Evolutionary conservation across 1,140 invertebrate genomes (phyloP), one percentile per base, ranked within the genome.

Genomic region (Heliconius melpomene): DNA sequence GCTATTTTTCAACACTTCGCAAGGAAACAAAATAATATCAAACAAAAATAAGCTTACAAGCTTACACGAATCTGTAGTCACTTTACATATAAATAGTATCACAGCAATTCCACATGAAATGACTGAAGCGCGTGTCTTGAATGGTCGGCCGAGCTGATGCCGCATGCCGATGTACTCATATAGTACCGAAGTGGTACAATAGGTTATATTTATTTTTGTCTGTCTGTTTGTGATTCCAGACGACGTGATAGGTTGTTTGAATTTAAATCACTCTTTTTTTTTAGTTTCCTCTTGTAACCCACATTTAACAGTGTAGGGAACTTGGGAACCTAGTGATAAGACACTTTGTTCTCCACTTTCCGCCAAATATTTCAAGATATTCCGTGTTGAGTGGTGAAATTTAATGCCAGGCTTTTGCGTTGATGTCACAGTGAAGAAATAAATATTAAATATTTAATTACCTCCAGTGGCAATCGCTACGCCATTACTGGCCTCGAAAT

Each of bases 141-240:
- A 85, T 85, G 83, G 80, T 79, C 74, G 72, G 79, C 78, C 75
- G 74, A 80, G 57, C 77, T 78, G 74, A 82, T 85, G 82, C 83
- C 81, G 79, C 82, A 78, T 77, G 46, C 75, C 75, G 38, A 77
- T 46, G 66, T 29, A 3, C 7, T 29, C 23, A n/a, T 71, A 70
- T 23, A 50, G 36, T 38, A 52, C 7, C n/a, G 57, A 16, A 60
- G 26, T 46, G 75, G 78, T 82, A 89, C 86, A 87, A 91, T 88
- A 89, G 88, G 88, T 89, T 87, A 91, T 70, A 77, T 86, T 89
- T 90, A 91, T 91, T 91, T 91, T 83, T 84, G 87, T 87, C 60
- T 78, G 88, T 86, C 88, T 87, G 83, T 86, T 87, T 87, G 83
- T 73, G 74, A 84, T 86, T 84, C 84, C 83, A 87, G 87, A 87